These are phyloP conservation scores for Tragelaphus eurycerus DNA, from an alignment of 2,797 vertebrate genomes.

Conservation along the genomic window DNA sequence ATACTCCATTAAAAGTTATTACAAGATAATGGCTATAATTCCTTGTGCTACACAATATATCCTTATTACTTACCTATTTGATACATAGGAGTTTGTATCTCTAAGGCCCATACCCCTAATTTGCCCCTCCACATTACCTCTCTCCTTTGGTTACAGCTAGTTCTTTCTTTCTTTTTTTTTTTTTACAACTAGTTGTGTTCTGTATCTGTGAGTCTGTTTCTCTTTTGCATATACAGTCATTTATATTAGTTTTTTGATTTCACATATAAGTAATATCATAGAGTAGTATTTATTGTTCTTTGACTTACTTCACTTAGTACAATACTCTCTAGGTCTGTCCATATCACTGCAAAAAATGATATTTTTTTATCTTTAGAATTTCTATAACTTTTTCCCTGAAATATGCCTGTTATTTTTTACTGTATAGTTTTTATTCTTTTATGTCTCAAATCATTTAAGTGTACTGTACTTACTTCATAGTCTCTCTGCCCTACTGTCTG, in stretches of 20 bases:
- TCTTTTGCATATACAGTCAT: not conserved
- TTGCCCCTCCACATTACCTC: not conserved
- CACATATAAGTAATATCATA: not conserved
- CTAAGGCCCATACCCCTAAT: not conserved
- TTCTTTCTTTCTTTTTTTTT: not conserved
- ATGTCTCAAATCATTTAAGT: not conserved
- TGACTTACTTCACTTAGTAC: not conserved
- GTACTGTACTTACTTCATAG: not conserved
- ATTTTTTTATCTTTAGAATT: not conserved
- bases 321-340: not conserved
- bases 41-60: not conserved
- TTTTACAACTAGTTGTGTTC: not conserved
- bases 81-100: not conserved
- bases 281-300: not conserved
- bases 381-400: not conserved
- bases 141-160: not conserved
- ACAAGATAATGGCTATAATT: not conserved
- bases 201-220: not conserved
- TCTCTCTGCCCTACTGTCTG: not conserved
- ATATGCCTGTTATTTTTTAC: not conserved
- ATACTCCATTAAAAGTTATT: not conserved
- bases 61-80: not conserved
- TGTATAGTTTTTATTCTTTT: slow-evolving; percentile 23
- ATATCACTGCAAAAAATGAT: not conserved
- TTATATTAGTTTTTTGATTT: not conserved